phyloP scores from a whole-genome alignment of 2,888 invertebrate genomes.

The Microctonus aethiopoides region DNA sequence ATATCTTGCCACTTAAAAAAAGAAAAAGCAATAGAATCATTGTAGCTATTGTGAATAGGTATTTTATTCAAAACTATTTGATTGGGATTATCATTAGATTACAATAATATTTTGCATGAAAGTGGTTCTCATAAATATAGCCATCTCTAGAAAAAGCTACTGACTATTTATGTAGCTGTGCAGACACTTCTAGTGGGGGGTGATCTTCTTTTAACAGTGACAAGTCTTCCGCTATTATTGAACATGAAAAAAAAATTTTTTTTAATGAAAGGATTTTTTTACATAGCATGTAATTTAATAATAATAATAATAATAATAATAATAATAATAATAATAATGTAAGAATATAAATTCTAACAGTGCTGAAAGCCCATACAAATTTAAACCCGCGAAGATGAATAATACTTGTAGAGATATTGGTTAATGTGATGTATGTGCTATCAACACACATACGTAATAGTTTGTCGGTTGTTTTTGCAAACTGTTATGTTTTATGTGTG shows the following conservation, averaged over 20 bases:
- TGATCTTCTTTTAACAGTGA: not conserved
- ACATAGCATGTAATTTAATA: conserved; percentile 1
- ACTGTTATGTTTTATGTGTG: conserved; percentile 3
- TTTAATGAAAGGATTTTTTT: not conserved
- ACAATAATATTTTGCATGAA: not conserved
- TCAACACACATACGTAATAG: not conserved
- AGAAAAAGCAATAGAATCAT: not conserved
- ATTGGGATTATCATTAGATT: not conserved
- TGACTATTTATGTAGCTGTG: not conserved
- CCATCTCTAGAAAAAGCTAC: not conserved
- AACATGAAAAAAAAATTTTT: not conserved
- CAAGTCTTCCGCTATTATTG: not conserved
- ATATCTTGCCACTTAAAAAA: conserved; percentile 37
- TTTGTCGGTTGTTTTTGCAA: conserved; percentile 20
- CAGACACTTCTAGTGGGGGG: too few species aligned
- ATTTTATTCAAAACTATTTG: not conserved
- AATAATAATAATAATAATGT: too few species aligned
- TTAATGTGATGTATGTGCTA: not conserved
- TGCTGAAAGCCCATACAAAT: not conserved
- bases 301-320: not conserved
- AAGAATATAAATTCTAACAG: too few species aligned
- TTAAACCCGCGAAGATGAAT: not conserved
- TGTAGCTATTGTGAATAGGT: not conserved
- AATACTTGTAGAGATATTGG: not conserved
- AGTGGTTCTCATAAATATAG: not conserved